Evolutionary conservation across 2,888 invertebrate genomes (phyloP).

Genomic region (Apodemia hepburni): DNA sequence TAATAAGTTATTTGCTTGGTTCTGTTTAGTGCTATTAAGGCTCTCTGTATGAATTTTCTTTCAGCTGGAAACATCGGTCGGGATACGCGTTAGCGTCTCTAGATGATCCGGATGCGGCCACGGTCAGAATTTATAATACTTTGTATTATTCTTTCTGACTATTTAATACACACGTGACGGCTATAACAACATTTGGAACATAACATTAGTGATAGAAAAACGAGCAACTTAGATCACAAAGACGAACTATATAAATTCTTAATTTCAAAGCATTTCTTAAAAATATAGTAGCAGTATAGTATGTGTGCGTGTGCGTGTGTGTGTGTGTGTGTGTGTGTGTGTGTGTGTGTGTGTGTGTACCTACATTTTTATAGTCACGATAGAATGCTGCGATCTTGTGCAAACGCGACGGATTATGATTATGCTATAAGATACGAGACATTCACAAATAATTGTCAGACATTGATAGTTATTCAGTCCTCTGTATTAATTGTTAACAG

Average conservation of each 20-base stretch:
- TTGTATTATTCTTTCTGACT: constrained; percentile 71
- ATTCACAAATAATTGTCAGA: too few species aligned
- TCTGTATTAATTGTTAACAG: too few species aligned
- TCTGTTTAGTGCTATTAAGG: constrained; percentile 52
- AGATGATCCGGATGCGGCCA: constrained; percentile 39
- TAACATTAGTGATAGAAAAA: not conserved
- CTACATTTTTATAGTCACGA: too few species aligned
- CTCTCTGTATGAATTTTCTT: constrained; percentile 65
- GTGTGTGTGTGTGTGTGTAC: not conserved
- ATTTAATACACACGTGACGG: constrained; percentile 42
- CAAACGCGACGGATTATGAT: too few species aligned
- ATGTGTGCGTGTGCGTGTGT: too few species aligned
- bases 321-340: not conserved
- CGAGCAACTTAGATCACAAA: not conserved
- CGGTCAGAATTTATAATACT: constrained; percentile 72
- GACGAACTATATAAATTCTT: not conserved
- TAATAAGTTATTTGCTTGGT: constrained; percentile 34
- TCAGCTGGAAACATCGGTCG: constrained; percentile 59
- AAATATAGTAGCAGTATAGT: not conserved
- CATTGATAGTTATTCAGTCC: too few species aligned
- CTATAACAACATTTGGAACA: constrained; percentile 49
- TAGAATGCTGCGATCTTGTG: too few species aligned
- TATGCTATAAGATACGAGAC: too few species aligned
- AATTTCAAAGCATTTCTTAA: not conserved
- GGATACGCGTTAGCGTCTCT: constrained; percentile 39